Evolutionary conservation across 2,888 invertebrate species (phyloP).

Genomic region (Lasioglossum pauxillum): DNA sequence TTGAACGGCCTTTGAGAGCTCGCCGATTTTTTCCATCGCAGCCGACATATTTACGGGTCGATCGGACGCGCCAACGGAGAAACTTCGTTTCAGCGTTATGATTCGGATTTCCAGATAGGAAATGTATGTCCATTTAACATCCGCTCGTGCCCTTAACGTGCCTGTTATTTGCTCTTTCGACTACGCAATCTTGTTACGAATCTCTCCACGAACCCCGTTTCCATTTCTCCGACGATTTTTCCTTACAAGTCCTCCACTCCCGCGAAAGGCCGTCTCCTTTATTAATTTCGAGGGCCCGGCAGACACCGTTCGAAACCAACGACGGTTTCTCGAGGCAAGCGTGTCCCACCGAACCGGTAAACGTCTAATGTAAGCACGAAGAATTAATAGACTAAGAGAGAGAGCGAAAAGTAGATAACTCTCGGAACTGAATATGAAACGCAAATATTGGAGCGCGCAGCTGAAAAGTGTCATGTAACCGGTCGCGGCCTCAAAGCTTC

Average conservation of each 20-base stretch:
- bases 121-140: background rate
- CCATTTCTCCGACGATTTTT: background rate
- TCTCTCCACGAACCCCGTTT: background rate
- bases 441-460: background rate
- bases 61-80: slow-evolving; percentile 24
- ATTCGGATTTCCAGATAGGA: background rate
- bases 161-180: background rate
- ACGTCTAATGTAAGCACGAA: slow-evolving; percentile 2
- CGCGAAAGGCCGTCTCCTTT: background rate
- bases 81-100: slow-evolving; percentile 36
- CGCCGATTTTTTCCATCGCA: slow-evolving; percentile 54
- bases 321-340: background rate
- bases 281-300: background rate
- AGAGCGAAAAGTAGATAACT: slow-evolving; percentile 4
- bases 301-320: background rate
- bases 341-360: background rate
- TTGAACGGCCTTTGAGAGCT: slow-evolving; percentile 63
- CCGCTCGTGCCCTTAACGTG: background rate
- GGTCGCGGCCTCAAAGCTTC: background rate
- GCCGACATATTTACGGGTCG: slow-evolving; percentile 37
- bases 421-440: background rate
- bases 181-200: background rate
- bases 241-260: background rate
- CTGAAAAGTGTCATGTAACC: slow-evolving; percentile 10
- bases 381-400: background rate